phyloP scores from a whole-genome alignment of 2,113 vertebrate genomes.

The Antidorcas marsupialis region DNA sequence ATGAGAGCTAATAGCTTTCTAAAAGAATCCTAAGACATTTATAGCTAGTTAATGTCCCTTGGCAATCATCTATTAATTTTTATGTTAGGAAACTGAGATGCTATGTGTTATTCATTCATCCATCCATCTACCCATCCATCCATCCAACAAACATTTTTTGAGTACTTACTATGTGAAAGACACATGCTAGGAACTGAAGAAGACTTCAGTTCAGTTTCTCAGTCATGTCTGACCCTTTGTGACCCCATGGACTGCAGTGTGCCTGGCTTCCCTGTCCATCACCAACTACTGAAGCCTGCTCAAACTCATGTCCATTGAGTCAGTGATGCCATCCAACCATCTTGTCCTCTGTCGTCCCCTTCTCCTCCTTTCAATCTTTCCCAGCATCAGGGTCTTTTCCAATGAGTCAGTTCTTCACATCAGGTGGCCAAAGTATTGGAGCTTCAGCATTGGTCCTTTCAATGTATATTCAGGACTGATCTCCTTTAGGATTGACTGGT shows the following conservation, averaged over 20 bases:
- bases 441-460: neutral
- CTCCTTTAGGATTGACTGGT: neutral
- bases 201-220: neutral
- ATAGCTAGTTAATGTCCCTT: neutral
- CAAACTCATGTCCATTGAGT: neutral
- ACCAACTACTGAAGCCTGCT: neutral
- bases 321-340: neutral
- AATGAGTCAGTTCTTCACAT: neutral
- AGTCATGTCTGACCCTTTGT: neutral
- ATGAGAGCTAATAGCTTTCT: neutral
- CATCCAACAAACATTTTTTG: neutral
- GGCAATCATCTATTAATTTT: neutral
- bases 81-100: neutral
- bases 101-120: neutral
- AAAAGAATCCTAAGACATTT: neutral
- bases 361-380: neutral
- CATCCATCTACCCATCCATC: neutral
- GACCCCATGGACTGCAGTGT: neutral
- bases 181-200: neutral
- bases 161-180: neutral
- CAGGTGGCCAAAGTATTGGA: neutral
- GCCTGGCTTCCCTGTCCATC: neutral
- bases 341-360: accelerated
- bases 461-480: neutral
- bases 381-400: neutral